Conservation (phyloP, 1,140 invertebrate species). For the Drosophila auraria region DNA sequence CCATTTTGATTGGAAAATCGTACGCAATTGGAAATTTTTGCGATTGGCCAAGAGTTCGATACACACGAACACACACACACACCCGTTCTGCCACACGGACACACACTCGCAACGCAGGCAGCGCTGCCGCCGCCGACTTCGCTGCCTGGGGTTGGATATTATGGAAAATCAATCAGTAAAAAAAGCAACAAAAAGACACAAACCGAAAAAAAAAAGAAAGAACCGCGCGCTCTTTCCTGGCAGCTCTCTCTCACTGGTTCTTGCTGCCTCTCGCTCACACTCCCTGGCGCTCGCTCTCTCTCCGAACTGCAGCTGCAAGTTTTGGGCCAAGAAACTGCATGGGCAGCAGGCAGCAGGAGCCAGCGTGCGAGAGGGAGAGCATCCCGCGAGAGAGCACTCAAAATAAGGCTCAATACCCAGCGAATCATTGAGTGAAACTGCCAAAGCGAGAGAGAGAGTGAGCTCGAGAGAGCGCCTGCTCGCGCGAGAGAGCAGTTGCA, state of each 20-base stretch:
- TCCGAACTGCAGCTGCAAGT: constrained; percentile 44
- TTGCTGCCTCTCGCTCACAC: constrained; percentile 11
- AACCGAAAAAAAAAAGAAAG: constrained; percentile 27
- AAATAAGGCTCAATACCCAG: constrained; percentile 73
- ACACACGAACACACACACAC: constrained; percentile 31
- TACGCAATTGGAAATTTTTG: constrained; percentile 82
- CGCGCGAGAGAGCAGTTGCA: constrained; percentile 60
- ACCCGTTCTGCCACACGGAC: background rate
- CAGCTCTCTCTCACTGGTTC: background rate
- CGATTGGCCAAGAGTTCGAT: constrained; percentile 79
- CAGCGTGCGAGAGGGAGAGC: background rate
- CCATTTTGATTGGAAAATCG: constrained; percentile 83
- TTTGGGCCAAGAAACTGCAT: constrained; percentile 60
- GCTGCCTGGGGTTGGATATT: constrained; percentile 61
- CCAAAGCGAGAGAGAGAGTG: constrained; percentile 25
- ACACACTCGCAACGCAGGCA: constrained; percentile 9
- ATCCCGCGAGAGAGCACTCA: constrained; percentile 39
- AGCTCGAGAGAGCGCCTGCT: constrained; percentile 33
- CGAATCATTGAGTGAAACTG: constrained; percentile 74
- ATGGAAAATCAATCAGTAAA: constrained; percentile 80
- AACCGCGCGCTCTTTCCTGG: constrained; percentile 21
- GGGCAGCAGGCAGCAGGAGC: background rate
- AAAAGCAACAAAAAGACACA: constrained; percentile 45
- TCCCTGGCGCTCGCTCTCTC: constrained; percentile 2
- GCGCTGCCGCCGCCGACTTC: constrained; percentile 31